Evolutionary conservation across 1,140 invertebrate species (phyloP).

Genomic region (Gyrodactylus salaris): DNA sequence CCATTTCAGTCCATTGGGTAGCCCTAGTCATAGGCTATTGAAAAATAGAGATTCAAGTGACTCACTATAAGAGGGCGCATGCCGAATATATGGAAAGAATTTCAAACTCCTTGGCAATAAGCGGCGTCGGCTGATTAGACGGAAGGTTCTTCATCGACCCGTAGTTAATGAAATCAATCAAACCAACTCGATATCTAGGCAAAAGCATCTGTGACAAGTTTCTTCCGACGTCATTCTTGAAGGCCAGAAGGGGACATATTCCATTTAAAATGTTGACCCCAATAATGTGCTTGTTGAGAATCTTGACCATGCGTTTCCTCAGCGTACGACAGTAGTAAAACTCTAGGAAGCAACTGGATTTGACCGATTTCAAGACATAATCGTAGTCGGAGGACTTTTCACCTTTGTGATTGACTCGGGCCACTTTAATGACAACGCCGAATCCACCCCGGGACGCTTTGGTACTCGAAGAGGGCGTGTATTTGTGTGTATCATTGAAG

Average conservation of each 20-base stretch:
- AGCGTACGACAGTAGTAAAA: background rate
- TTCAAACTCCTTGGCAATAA: background rate
- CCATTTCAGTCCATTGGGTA: background rate
- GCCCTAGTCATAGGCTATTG: background rate
- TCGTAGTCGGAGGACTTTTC: background rate
- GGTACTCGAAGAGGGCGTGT: background rate
- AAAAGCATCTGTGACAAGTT: background rate
- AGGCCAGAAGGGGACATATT: background rate
- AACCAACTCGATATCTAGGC: background rate
- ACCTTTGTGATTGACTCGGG: background rate
- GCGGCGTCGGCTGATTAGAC: background rate
- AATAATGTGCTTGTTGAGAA: background rate
- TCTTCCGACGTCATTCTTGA: background rate
- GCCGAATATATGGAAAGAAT: background rate
- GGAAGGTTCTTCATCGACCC: background rate
- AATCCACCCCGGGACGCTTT: background rate
- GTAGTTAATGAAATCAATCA: background rate
- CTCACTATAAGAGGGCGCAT: background rate
- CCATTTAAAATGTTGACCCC: background rate
- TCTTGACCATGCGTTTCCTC: background rate
- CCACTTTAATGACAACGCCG: background rate
- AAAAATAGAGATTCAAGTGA: background rate
- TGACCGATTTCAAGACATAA: background rate
- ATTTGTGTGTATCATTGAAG: background rate
- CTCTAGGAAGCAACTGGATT: background rate